Conservation (phyloP, 2,888 invertebrate genomes). For the Strigamia maritima region DNA sequence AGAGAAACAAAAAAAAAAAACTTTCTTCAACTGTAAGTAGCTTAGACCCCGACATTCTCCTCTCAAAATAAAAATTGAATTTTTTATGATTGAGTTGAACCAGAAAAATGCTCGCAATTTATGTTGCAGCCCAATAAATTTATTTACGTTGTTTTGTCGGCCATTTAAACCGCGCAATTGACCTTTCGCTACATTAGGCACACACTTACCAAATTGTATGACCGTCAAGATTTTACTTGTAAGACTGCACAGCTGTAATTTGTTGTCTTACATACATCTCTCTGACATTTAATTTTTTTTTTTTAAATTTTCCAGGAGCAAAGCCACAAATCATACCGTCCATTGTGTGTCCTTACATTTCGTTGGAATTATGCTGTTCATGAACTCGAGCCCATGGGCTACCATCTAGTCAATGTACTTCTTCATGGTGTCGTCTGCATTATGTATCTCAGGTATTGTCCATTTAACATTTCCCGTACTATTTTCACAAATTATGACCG, state of each 20-base stretch:
- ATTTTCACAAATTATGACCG: not conserved
- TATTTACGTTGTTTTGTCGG: slow-evolving; percentile 4
- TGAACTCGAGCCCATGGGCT: slow-evolving; percentile 85
- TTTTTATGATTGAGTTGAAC: slow-evolving; percentile 24
- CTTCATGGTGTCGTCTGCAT: slow-evolving; percentile 85
- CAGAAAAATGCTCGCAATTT: slow-evolving; percentile 16
- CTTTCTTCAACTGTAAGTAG: not conserved
- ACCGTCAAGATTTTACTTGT: slow-evolving; percentile 20
- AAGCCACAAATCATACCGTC: slow-evolving; percentile 96
- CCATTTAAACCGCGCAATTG: slow-evolving; percentile 13
- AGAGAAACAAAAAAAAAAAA: no score
- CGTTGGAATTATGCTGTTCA: slow-evolving; percentile 89
- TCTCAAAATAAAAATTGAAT: not conserved
- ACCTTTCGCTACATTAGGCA: not conserved
- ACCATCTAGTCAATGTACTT: slow-evolving; percentile 87
- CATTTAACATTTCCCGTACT: no score
- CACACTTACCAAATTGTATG: not conserved
- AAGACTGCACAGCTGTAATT: not conserved
- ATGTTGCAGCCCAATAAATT: not conserved
- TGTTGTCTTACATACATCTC: not conserved
- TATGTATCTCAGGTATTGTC: slow-evolving; percentile 76
- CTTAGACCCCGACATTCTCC: not conserved
- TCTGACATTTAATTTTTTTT: slow-evolving; percentile 34
- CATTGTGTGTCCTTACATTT: slow-evolving; percentile 91
- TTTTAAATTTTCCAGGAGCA: slow-evolving; percentile 69